These are phyloP conservation scores for Cataglyphis cursor DNA, from an alignment of 2,888 invertebrate species.

Conservation along the genomic window DNA sequence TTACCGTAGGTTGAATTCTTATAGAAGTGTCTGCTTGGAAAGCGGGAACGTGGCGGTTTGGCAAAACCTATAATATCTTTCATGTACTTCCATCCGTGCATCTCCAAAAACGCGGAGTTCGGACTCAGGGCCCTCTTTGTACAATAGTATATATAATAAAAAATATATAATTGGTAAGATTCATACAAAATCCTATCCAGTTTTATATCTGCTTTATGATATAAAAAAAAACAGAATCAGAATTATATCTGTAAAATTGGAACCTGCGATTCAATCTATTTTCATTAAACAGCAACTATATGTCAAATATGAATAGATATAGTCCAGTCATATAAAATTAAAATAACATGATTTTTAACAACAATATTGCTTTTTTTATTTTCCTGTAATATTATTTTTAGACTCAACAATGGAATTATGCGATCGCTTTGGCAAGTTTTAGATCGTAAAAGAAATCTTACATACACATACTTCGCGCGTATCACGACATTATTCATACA, in stretches of 20 bases:
- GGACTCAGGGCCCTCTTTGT: background rate
- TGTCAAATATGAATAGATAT: background rate
- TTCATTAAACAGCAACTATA: background rate
- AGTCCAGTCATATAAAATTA: background rate
- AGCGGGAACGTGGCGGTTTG: slow-evolving; percentile 10
- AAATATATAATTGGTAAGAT: slow-evolving; percentile 13
- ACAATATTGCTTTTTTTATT: too few species aligned
- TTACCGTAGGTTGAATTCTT: slow-evolving; percentile 26
- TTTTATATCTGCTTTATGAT: background rate
- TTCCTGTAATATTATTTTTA: background rate
- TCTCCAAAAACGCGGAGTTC: slow-evolving; percentile 14
- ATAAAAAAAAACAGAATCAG: background rate
- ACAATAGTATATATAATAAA: slow-evolving; percentile 8
- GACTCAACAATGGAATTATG: background rate
- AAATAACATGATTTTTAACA: slow-evolving; percentile 4
- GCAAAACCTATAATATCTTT: slow-evolving; percentile 1
- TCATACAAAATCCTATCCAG: background rate
- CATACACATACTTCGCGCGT: slow-evolving; percentile 45
- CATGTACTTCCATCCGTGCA: slow-evolving; percentile 9
- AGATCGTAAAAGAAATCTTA: slow-evolving; percentile 4
- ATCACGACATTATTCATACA: slow-evolving; percentile 71
- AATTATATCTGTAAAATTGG: slow-evolving; percentile 9
- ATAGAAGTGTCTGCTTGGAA: slow-evolving; percentile 29
- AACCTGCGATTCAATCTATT: background rate
- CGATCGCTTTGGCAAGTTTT: background rate